These are phyloP conservation scores for Micrasema minimum DNA, from an alignment of 1,140 invertebrate genomes.

Conservation along the genomic window DNA sequence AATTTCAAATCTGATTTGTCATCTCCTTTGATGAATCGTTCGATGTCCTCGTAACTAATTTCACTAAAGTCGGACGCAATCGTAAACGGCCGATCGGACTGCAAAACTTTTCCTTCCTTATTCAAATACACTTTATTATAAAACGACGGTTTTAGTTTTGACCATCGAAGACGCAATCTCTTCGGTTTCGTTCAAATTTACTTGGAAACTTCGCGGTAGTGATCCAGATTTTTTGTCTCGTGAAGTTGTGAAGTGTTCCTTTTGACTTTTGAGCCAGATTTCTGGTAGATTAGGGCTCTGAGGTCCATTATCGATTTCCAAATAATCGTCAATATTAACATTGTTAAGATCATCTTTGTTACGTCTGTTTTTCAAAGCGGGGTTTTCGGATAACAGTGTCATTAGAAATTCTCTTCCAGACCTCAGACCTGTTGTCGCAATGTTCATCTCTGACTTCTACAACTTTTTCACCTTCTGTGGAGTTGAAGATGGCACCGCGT, in stretches of 20 bases:
- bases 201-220: conserved; percentile 80
- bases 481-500: conserved; percentile 62
- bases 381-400: conserved; percentile 50
- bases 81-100: conserved; percentile 71
- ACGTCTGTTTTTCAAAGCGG: conserved; percentile 22
- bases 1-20: conserved; percentile 69
- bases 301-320: conserved; percentile 53
- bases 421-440: conserved; percentile 48
- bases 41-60: conserved; percentile 69
- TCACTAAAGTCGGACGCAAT: conserved; percentile 76
- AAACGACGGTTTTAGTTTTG: conserved; percentile 64
- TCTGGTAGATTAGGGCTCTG: conserved; percentile 65
- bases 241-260: conserved; percentile 65
- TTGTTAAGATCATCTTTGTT: conserved; percentile 18
- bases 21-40: conserved; percentile 66
- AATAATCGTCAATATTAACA: conserved; percentile 41
- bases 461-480: conserved; percentile 58
- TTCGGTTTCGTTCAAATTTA: conserved; percentile 64
- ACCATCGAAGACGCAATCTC: conserved; percentile 59
- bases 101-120: conserved; percentile 67
- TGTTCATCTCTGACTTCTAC: conserved; percentile 39
- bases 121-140: conserved; percentile 66
- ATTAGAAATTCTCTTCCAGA: conserved; percentile 51
- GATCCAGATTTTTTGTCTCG: conserved; percentile 77
- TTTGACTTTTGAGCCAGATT: conserved; percentile 67